These are phyloP conservation scores for Monochamus alternatus DNA, from an alignment of 2,888 invertebrate genomes.

Conservation along the genomic window DNA sequence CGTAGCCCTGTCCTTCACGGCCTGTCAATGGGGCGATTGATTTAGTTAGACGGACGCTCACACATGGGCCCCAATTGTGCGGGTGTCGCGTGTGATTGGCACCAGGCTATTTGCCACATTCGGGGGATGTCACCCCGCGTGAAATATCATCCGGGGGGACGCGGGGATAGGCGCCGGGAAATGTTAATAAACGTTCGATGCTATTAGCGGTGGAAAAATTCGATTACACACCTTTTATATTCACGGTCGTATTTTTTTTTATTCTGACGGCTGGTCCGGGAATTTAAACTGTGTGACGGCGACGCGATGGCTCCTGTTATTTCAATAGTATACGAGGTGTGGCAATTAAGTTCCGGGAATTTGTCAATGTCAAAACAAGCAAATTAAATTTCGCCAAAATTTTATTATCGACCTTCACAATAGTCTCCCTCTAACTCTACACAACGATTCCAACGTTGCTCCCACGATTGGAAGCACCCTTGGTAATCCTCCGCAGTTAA, in stretches of 20 bases:
- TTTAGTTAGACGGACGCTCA: conserved; percentile 35
- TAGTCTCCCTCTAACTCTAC: too few relatives aligned
- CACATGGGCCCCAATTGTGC: conserved; percentile 38
- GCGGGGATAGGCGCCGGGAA: conserved; percentile 23
- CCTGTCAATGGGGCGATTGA: conserved; percentile 43
- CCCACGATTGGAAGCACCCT: too few relatives aligned
- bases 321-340: background rate
- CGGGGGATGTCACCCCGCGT: conserved; percentile 28
- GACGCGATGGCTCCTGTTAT: background rate
- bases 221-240: conserved; percentile 29
- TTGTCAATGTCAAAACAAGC: too few relatives aligned
- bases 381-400: too few relatives aligned
- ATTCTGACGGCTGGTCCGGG: background rate
- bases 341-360: too few relatives aligned
- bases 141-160: conserved; percentile 28
- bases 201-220: conserved; percentile 34
- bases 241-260: conserved; percentile 9
- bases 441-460: too few relatives aligned
- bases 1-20: conserved; percentile 21
- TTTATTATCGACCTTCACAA: too few relatives aligned
- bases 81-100: conserved; percentile 26
- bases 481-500: too few relatives aligned
- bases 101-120: conserved; percentile 33
- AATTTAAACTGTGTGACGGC: conserved; percentile 19
- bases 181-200: conserved; percentile 42